Evolutionary conservation across 2,888 invertebrate genomes (phyloP).

Genomic region (Eucriotettix oculatus): DNA sequence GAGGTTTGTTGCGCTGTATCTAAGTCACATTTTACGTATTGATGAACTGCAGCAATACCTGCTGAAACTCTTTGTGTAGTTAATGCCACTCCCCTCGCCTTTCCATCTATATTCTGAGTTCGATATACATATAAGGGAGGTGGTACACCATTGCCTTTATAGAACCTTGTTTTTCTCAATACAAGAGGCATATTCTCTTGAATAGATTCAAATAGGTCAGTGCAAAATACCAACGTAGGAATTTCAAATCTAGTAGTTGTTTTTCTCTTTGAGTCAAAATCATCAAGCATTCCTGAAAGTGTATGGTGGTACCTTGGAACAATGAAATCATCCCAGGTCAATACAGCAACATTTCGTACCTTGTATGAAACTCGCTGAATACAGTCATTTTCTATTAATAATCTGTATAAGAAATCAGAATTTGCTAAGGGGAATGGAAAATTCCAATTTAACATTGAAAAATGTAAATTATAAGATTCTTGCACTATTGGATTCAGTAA

Average conservation of each 20-base stretch:
- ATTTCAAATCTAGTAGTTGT: constrained; percentile 8
- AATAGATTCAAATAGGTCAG: constrained; percentile 6
- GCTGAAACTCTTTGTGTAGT: constrained; percentile 10
- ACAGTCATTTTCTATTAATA: constrained; percentile 47
- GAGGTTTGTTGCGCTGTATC: background rate
- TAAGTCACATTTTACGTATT: constrained; percentile 6
- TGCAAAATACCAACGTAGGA: constrained; percentile 7
- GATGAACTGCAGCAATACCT: constrained; percentile 12
- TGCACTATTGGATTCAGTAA: constrained; percentile 25
- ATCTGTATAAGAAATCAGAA: constrained; percentile 23
- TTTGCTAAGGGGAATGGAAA: constrained; percentile 32
- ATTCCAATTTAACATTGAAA: constrained; percentile 46
- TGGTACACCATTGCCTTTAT: background rate
- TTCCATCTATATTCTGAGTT: background rate
- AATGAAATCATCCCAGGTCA: constrained; percentile 49
- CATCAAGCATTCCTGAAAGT: constrained; percentile 34
- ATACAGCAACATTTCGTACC: constrained; percentile 27
- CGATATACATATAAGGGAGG: constrained; percentile 6
- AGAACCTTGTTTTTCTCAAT: constrained; percentile 8
- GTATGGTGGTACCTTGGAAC: constrained; percentile 40
- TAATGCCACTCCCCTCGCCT: background rate
- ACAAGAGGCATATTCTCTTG: constrained; percentile 1
- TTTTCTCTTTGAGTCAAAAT: constrained; percentile 16
- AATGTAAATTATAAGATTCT: constrained; percentile 28
- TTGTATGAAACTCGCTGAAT: constrained; percentile 39